Evolutionary conservation across 2,113 vertebrate species (phyloP).

Genomic region (Prionailurus viverrinus): DNA sequence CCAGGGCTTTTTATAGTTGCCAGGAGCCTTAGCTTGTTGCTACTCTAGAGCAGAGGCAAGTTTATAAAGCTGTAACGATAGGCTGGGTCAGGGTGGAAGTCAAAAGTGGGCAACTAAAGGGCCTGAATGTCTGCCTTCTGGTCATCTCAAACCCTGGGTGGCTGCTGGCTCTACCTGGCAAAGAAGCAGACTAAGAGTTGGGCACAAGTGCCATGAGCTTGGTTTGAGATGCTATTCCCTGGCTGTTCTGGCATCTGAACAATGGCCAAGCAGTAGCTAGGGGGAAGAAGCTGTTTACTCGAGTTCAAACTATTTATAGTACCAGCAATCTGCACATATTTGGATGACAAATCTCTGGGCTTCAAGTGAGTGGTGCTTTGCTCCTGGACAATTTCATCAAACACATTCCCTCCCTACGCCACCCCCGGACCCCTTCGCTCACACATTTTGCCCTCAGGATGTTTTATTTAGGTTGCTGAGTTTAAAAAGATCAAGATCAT

Average conservation of each 20-base stretch:
- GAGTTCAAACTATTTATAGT: conserved; percentile 87
- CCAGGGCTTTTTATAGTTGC: conserved; percentile 61
- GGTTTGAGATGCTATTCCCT: neutral
- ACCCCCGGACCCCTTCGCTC: conserved; percentile 20
- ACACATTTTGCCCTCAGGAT: conserved; percentile 52
- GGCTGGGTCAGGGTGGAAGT: neutral
- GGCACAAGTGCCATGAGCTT: neutral
- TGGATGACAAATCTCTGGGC: conserved; percentile 87
- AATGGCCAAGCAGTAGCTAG: conserved; percentile 70
- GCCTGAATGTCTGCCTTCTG: neutral
- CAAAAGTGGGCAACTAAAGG: neutral
- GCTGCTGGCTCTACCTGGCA: neutral
- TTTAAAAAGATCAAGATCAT: conserved; percentile 64
- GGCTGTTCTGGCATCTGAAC: conserved; percentile 38
- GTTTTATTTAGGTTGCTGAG: conserved; percentile 77
- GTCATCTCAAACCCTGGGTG: neutral
- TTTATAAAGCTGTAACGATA: neutral
- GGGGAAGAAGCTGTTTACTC: conserved; percentile 86
- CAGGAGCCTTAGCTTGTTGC: conserved; percentile 54
- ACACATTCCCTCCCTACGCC: conserved; percentile 68
- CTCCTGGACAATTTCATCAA: conserved; percentile 87
- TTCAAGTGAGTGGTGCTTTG: conserved; percentile 80
- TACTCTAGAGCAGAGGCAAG: conserved; percentile 54
- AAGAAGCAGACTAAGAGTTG: neutral
- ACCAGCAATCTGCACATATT: conserved; percentile 85